Evolutionary conservation across 2,797 vertebrate species (phyloP).

Genomic region (Netta rufina): DNA sequence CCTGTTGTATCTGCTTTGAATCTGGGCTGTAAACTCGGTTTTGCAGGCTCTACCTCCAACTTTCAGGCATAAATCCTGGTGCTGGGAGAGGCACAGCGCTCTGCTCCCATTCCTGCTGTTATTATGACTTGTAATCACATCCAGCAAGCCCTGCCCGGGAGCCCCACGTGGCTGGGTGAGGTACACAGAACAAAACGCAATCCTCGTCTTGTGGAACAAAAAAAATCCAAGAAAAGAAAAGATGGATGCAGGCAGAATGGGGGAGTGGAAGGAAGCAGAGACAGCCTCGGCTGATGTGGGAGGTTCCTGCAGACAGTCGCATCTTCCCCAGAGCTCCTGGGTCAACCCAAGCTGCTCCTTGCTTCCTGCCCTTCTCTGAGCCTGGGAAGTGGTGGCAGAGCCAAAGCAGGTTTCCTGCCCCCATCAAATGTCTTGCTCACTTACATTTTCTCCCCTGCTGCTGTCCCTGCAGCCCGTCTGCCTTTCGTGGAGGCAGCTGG

Average conservation of each 20-base stretch:
- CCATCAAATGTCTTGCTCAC: rapidly evolving
- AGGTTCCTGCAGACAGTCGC: neutral
- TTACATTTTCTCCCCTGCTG: neutral
- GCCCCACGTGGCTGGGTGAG: rapidly evolving
- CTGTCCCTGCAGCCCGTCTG: neutral
- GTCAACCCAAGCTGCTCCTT: neutral
- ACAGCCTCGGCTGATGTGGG: neutral
- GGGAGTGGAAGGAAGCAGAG: neutral
- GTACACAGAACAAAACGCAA: neutral
- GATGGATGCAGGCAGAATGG: neutral
- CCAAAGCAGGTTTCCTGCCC: neutral
- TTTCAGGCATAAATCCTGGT: neutral
- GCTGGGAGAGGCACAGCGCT: neutral
- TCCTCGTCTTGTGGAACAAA: neutral
- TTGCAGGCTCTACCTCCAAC: neutral
- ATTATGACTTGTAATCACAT: neutral
- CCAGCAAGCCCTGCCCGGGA: neutral
- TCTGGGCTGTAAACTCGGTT: neutral
- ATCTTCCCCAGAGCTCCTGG: neutral
- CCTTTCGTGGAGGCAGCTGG: neutral
- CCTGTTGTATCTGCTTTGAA: neutral
- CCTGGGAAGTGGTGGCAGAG: neutral
- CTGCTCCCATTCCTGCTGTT: neutral
- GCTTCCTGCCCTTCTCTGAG: neutral
- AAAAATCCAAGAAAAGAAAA: neutral